phyloP scores from a whole-genome alignment of 1,140 invertebrate species.

The Heliconius hermathena region DNA sequence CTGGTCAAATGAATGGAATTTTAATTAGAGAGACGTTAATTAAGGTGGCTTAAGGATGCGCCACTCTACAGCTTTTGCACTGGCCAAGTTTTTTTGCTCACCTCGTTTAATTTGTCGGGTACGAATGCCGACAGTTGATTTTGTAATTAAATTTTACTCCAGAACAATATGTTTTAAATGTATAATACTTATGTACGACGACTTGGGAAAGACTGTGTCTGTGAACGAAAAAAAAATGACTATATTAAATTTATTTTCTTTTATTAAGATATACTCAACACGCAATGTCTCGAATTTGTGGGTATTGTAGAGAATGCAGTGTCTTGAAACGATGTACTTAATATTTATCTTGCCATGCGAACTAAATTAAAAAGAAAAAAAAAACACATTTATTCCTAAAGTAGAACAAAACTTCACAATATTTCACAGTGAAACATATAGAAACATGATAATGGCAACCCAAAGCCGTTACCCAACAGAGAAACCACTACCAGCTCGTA shows the following conservation, averaged over 20 bases:
- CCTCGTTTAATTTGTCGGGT: conserved; percentile 46
- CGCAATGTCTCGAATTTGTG: too few species aligned
- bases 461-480: neutral
- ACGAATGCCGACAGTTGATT: conserved; percentile 41
- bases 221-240: too few species aligned
- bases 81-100: conserved; percentile 44
- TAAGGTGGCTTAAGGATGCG: conserved; percentile 62
- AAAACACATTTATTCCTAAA: too few species aligned
- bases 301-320: too few species aligned
- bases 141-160: conserved; percentile 40
- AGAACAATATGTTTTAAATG: conserved; percentile 4
- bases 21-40: conserved; percentile 74
- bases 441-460: neutral
- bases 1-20: conserved; percentile 70
- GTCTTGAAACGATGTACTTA: too few species aligned
- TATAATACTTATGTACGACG: too few species aligned
- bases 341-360: too few species aligned
- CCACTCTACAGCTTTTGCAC: conserved; percentile 45
- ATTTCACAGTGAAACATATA: neutral
- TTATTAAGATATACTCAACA: too few species aligned
- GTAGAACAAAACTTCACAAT: too few species aligned
- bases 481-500: neutral
- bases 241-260: too few species aligned
- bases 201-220: too few species aligned
- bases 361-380: too few species aligned